Evolutionary conservation across 2,888 invertebrate genomes (phyloP).

Genomic region (Agrotis exclamationis): DNA sequence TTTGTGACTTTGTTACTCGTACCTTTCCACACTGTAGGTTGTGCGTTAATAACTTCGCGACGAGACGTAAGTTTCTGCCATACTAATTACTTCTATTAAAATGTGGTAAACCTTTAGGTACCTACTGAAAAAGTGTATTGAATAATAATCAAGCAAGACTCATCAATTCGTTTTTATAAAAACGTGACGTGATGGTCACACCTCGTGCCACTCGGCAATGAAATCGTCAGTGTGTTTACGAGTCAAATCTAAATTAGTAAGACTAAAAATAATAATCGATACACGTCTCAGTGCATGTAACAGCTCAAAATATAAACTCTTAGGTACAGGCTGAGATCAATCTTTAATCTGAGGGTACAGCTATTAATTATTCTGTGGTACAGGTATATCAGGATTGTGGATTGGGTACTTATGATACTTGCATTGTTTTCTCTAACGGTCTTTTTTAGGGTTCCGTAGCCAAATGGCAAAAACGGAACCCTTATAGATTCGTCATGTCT

Average conservation of each 20-base stretch:
- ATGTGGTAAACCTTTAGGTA: too few species aligned
- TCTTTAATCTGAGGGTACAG: too few species aligned
- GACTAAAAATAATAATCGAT: constrained; percentile 50
- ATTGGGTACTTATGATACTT: neutral
- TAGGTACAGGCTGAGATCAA: neutral
- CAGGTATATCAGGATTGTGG: neutral
- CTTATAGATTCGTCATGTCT: too few species aligned
- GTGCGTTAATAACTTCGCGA: too few species aligned
- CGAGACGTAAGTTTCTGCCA: too few species aligned
- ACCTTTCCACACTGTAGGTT: too few species aligned
- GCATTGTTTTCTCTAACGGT: too few species aligned
- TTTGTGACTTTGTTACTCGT: too few species aligned
- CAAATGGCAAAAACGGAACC: too few species aligned
- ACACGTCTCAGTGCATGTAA: constrained; percentile 10
- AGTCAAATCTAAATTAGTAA: constrained; percentile 43
- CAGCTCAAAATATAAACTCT: neutral
- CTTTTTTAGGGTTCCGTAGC: too few species aligned
- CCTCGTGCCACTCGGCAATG: constrained; percentile 36
- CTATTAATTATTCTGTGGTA: too few species aligned
- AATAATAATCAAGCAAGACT: neutral
- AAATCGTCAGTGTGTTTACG: constrained; percentile 46
- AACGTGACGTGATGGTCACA: constrained; percentile 24
- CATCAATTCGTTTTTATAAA: constrained; percentile 15
- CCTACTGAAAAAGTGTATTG: neutral
- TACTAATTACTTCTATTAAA: too few species aligned